Evolutionary conservation across 2,797 vertebrate species (phyloP).

Genomic region (Huso huso): DNA sequence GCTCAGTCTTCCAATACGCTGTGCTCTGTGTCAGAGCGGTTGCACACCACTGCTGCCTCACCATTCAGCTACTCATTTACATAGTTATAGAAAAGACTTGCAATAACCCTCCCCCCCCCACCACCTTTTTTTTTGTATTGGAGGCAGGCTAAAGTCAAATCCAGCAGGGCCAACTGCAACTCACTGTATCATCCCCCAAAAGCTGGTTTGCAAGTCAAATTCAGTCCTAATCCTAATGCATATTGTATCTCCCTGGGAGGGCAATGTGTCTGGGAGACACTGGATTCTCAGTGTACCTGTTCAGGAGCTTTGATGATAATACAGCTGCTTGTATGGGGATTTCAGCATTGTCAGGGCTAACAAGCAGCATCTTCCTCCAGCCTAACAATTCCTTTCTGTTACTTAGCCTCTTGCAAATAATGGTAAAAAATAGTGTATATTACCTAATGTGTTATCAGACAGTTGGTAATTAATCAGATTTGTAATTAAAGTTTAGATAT

Average conservation of each 20-base stretch:
- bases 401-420: conserved; percentile 9
- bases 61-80: background rate
- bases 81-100: background rate
- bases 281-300: background rate
- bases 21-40: background rate
- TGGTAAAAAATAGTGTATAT: conserved; percentile 6
- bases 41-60: background rate
- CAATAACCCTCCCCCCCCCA: background rate
- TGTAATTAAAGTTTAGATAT: conserved; percentile 2
- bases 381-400: conserved; percentile 5
- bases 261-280: background rate
- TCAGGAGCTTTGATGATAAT: background rate
- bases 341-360: background rate
- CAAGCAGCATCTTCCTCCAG: background rate
- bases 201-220: background rate
- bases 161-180: background rate
- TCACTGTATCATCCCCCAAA: background rate
- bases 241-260: too few relatives aligned
- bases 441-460: conserved; percentile 15
- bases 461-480: conserved; percentile 12
- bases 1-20: background rate
- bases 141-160: background rate
- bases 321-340: background rate
- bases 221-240: too few relatives aligned
- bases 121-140: background rate